phyloP scores from a whole-genome alignment of 2,113 vertebrate species.

The Platysteira castanea region DNA sequence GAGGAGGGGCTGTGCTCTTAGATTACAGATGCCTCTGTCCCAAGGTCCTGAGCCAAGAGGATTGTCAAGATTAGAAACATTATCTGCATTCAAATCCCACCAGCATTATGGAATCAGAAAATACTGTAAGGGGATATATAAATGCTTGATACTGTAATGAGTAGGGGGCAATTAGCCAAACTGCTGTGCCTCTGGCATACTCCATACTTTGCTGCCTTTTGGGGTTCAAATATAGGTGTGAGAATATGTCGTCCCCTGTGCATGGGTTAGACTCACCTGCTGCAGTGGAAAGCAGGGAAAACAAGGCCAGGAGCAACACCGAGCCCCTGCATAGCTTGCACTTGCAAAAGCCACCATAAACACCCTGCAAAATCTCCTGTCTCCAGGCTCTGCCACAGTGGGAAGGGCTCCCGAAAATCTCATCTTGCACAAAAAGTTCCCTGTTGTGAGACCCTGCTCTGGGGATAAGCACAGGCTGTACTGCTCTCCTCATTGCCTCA shows the following conservation, averaged over 20 bases:
- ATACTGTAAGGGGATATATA: constrained; percentile 27
- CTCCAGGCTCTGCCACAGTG: not conserved
- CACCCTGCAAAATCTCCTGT: not conserved
- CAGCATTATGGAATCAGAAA: constrained; percentile 20
- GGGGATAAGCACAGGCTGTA: not conserved
- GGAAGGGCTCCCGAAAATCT: not conserved
- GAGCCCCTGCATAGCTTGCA: not conserved
- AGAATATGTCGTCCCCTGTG: not conserved
- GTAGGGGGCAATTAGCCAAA: not conserved
- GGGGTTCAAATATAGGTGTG: not conserved
- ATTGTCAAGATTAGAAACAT: constrained; percentile 31
- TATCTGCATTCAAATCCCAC: constrained; percentile 34
- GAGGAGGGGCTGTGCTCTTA: not conserved
- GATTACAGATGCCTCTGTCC: not conserved
- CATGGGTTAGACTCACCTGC: not conserved
- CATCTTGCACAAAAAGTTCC: not conserved
- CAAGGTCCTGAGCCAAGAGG: constrained; percentile 27
- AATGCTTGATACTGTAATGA: constrained; percentile 48
- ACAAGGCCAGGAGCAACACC: not conserved
- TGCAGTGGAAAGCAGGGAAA: not conserved
- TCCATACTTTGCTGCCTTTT: not conserved
- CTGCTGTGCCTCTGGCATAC: not conserved
- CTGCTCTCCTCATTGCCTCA: not conserved
- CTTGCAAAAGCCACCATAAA: not conserved
- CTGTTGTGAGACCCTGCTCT: not conserved